Percentiles rank a stretch among this genome's conserved stretches.
phyloP scores from a whole-genome alignment of 2,888 invertebrate species.

The Germaria angustata region DNA sequence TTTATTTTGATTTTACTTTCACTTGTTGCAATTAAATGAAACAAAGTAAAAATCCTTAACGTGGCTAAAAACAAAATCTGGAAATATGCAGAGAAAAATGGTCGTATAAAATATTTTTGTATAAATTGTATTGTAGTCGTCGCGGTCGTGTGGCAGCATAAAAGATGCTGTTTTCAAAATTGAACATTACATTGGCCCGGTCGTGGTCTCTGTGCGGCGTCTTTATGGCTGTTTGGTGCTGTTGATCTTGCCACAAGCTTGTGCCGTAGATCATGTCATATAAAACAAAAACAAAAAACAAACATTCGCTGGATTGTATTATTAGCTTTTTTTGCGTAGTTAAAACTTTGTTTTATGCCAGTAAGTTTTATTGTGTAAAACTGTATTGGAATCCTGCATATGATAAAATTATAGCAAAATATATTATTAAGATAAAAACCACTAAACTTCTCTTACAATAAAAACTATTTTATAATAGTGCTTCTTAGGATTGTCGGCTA shows the following conservation, averaged over 20 bases:
- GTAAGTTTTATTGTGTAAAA: constrained; percentile 46
- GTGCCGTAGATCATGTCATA: constrained; percentile 61
- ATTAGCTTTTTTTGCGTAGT: constrained; percentile 26
- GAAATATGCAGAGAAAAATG: constrained; percentile 5
- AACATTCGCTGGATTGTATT: constrained; percentile 39
- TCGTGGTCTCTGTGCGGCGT: constrained; percentile 9
- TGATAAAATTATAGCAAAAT: constrained; percentile 2
- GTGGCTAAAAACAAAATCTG: neutral
- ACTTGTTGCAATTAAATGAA: constrained; percentile 65
- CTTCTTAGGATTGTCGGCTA: neutral
- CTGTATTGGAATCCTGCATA: constrained; percentile 25
- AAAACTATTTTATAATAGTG: constrained; percentile 24
- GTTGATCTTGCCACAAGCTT: constrained; percentile 49
- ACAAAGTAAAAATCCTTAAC: constrained; percentile 49
- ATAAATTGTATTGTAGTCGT: constrained; percentile 17
- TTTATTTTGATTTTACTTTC: constrained; percentile 57
- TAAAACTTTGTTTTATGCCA: constrained; percentile 22
- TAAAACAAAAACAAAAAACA: constrained; percentile 4
- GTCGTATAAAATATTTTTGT: constrained; percentile 22
- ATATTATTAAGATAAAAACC: constrained; percentile 17
- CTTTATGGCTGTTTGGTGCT: constrained; percentile 21
- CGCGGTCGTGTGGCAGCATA: neutral
- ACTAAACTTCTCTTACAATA: neutral
- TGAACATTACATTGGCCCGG: constrained; percentile 32
- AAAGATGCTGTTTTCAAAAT: neutral